Evolutionary conservation across 2,113 vertebrate genomes (phyloP).

Genomic region (Sigmodon hispidus): DNA sequence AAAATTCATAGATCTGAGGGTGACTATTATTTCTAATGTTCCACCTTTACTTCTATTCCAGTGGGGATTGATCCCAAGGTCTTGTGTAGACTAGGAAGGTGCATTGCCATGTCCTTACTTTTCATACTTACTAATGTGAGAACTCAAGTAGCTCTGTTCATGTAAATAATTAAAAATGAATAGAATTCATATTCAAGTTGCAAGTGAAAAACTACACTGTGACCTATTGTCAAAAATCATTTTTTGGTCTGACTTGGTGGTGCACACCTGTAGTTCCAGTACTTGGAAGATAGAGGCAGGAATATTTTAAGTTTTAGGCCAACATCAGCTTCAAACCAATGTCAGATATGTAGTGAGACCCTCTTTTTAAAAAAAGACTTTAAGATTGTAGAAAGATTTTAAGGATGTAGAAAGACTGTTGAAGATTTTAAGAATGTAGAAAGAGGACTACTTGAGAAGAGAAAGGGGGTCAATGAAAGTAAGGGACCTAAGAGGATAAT

Average conservation of each 20-base stretch:
- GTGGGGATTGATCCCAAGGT: background rate
- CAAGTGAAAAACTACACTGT: background rate
- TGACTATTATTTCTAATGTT: background rate
- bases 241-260: background rate
- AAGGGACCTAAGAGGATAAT: background rate
- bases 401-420: no score
- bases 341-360: background rate
- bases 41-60: background rate
- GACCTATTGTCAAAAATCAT: background rate
- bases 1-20: background rate
- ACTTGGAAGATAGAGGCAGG: background rate
- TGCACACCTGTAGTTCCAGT: background rate
- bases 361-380: background rate
- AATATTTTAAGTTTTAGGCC: background rate
- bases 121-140: background rate
- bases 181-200: background rate
- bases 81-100: background rate
- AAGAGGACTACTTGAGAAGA: background rate
- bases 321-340: background rate
- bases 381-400: background rate
- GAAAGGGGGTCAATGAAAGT: background rate
- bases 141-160: conserved; percentile 8
- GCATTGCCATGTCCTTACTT: background rate
- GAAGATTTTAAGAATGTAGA: no score
- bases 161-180: conserved; percentile 13